Evolutionary conservation across 2,113 vertebrate species (phyloP).

Genomic region (Sinosuthora webbiana): DNA sequence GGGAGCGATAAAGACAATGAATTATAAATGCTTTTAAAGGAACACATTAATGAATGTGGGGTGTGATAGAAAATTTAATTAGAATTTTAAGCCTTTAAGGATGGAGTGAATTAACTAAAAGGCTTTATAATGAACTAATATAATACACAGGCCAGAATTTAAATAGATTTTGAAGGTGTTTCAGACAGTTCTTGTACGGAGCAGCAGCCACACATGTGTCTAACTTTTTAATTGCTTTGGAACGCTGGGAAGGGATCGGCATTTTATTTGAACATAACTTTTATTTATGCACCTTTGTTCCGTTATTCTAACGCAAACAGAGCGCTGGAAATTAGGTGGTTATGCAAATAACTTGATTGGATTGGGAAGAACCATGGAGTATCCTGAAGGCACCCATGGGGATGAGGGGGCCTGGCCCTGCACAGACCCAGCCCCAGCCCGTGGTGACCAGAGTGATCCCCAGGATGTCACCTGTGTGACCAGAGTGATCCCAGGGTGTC

Average conservation of each 20-base stretch:
- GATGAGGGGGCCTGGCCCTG: neutral
- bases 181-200: neutral
- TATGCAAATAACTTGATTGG: neutral
- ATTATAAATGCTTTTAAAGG: slow-evolving; percentile 31
- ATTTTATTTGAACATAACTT: neutral
- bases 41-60: slow-evolving; percentile 17
- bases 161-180: slow-evolving; percentile 36
- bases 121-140: slow-evolving; percentile 40
- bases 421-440: neutral
- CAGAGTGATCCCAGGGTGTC: too few relatives aligned
- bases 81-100: slow-evolving; percentile 48
- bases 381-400: neutral
- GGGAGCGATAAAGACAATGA: slow-evolving; percentile 24
- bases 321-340: neutral
- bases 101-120: slow-evolving; percentile 53
- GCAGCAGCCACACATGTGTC: neutral
- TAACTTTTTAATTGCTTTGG: slow-evolving; percentile 34
- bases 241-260: neutral
- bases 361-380: neutral
- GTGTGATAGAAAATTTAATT: slow-evolving; percentile 55
- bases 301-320: neutral
- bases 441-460: too few relatives aligned
- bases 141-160: neutral
- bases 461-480: too few relatives aligned
- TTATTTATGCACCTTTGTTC: neutral